Percentiles rank a stretch among this genome's conserved stretches.
Conservation (phyloP, 1,140 invertebrate species). For the Argopecten irradians region DNA sequence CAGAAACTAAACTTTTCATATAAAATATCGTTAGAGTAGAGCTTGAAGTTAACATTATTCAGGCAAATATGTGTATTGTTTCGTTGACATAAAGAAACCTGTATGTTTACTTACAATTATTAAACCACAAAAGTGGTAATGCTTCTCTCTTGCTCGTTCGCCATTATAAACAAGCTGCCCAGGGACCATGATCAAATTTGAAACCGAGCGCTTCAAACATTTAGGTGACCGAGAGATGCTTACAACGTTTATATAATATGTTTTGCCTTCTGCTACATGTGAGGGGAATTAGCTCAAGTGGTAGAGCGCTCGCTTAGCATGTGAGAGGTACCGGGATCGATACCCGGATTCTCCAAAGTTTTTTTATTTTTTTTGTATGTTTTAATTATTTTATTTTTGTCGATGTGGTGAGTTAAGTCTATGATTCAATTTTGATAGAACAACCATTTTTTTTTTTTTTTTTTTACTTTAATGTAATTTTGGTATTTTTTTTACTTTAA, state of each 20-base stretch:
- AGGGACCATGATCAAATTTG: not conserved
- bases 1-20: no score
- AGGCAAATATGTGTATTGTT: no score
- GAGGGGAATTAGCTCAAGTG: conserved; percentile 88
- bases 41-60: no score
- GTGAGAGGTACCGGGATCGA: conserved; percentile 91
- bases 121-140: no score
- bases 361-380: conserved; percentile 39
- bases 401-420: not conserved
- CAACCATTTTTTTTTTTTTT: no score
- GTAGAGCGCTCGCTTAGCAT: conserved; percentile 93
- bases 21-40: no score
- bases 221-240: not conserved
- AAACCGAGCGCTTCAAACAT: not conserved
- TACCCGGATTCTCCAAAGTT: conserved; percentile 85
- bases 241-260: not conserved
- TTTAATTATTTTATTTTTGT: conserved; percentile 32
- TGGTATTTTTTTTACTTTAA: no score
- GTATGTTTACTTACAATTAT: not conserved
- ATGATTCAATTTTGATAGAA: no score
- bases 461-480: no score
- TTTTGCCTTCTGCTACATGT: not conserved
- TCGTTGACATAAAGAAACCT: no score
- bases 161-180: not conserved
- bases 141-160: not conserved